Base-by-base conservation (phyloP, 2,888 invertebrate genomes). In the Ochropleura leucogaster region DNA sequence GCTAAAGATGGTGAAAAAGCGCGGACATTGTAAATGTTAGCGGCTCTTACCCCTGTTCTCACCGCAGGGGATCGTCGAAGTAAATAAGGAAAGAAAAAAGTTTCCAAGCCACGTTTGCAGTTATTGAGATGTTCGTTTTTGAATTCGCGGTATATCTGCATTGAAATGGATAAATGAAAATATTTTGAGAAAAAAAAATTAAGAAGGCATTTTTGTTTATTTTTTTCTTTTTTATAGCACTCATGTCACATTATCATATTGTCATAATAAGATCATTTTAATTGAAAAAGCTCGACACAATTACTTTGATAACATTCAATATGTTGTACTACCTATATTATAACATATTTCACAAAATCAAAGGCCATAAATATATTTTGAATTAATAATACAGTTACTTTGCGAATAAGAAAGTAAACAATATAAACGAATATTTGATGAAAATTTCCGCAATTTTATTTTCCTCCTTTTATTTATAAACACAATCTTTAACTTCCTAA, bases 31-130 rank as follows among this genome's bases (percentile, higher is more conserved):
- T 62, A 62, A 44, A 53, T 40, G 67, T 72, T 72, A 72, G 84
- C 63, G 51, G 51, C 44, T 64, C 67, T 57, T 53, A 57, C 60
- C 64, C 57, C 42, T 62, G 64, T 65, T 72, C 66, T 57, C 53
- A 82, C 77, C 84, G 64, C 72, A 80, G 77, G 72, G 84, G 72
- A 82, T 68, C 18, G 30, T 5, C 40, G 57, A 42, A 80, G 64
- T 62, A 72, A 80, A 82, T 80, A 70, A 80, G 77, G 77, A 53
- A 70, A 40, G 46, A 66, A 68, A 74, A 82, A 76, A 72, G 51
- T 76, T 84, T 68, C 30, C 46, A 16, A 46, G 75, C 46, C 67
- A 69, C 51, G 66, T 68, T 68, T 66, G 51, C 74, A 83, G 66
- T 69, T 79, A 68, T 72, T 51, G 63, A 75, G 67, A 64, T 69